phyloP scores from a whole-genome alignment of 2,113 vertebrate genomes.

The Zosterops lateralis region DNA sequence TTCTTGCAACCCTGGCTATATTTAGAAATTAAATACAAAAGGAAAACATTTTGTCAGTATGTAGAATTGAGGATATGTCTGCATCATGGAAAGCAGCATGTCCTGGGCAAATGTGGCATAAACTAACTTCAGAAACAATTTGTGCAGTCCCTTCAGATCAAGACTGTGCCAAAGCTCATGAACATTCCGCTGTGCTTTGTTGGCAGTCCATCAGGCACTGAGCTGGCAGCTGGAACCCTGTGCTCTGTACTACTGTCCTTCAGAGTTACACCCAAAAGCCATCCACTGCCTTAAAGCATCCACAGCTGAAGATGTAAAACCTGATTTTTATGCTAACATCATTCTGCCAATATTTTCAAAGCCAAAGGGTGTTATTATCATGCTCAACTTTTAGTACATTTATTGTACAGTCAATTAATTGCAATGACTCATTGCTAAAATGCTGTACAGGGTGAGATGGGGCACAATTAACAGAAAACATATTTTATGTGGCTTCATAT shows the following conservation, averaged over 20 bases:
- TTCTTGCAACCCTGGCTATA: background rate
- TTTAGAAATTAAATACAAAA: background rate
- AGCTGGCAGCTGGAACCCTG: background rate
- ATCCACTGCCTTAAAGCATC: background rate
- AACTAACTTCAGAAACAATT: background rate
- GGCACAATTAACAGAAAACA: constrained; percentile 16
- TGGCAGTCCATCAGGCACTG: background rate
- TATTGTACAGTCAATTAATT: constrained; percentile 52
- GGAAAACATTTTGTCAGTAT: background rate
- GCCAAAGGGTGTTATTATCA: constrained; percentile 21
- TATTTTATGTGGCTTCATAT: background rate
- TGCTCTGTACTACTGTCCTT: background rate
- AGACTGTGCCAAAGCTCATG: background rate
- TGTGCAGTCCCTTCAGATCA: background rate
- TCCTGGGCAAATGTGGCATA: background rate
- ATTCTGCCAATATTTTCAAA: background rate
- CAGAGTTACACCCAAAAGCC: background rate
- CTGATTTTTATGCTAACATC: background rate
- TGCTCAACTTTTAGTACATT: constrained; percentile 26
- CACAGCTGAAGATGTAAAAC: background rate
- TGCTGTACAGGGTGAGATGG: background rate
- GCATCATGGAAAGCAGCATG: background rate
- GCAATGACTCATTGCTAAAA: background rate
- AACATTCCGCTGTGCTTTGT: background rate
- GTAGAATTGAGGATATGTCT: background rate